These are phyloP conservation scores for Megaceryle torquata DNA, from an alignment of 2,113 vertebrate species.

Conservation along the genomic window DNA sequence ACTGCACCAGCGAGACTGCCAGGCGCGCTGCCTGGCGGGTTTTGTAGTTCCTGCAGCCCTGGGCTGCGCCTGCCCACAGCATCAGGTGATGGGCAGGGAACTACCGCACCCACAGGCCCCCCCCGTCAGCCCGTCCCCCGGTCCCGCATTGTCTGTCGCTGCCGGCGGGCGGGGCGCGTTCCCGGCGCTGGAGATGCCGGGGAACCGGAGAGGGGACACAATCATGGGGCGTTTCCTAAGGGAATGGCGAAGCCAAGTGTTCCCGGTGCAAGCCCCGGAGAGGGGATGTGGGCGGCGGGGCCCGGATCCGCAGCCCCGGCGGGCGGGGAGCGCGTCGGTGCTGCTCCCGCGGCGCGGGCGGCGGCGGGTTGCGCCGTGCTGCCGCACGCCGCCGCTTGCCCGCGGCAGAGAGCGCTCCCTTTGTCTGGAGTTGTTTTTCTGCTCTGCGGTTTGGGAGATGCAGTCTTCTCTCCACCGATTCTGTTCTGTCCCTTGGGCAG, in stretches of 20 bases:
- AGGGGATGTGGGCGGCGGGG: not conserved
- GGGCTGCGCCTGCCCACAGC: slow-evolving; percentile 4
- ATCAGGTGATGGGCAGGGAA: slow-evolving; percentile 13
- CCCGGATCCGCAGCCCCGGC: not conserved
- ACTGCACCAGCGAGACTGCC: slow-evolving; percentile 18
- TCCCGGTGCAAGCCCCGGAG: no score
- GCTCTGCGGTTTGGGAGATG: not conserved
- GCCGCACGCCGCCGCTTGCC: not conserved
- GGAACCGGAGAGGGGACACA: not conserved
- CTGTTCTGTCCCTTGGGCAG: not conserved
- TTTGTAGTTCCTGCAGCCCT: slow-evolving; percentile 26
- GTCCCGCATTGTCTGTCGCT: not conserved
- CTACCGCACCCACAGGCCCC: slow-evolving; percentile 32
- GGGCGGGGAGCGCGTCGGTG: not conserved
- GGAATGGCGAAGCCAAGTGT: accelerated
- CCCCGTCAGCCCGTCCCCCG: not conserved
- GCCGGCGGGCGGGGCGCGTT: not conserved
- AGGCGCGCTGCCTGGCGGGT: slow-evolving; percentile 37
- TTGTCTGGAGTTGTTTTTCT: not conserved
- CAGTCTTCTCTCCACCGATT: accelerated
- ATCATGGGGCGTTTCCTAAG: not conserved
- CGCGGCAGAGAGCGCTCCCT: not conserved
- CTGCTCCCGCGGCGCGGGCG: not conserved
- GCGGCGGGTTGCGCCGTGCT: not conserved
- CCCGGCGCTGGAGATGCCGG: not conserved